A percentile compares a stretch with the other conserved stretches of the same genome.
Conservation (phyloP, 1,140 invertebrate species). For the Drosophila ogumai region DNA sequence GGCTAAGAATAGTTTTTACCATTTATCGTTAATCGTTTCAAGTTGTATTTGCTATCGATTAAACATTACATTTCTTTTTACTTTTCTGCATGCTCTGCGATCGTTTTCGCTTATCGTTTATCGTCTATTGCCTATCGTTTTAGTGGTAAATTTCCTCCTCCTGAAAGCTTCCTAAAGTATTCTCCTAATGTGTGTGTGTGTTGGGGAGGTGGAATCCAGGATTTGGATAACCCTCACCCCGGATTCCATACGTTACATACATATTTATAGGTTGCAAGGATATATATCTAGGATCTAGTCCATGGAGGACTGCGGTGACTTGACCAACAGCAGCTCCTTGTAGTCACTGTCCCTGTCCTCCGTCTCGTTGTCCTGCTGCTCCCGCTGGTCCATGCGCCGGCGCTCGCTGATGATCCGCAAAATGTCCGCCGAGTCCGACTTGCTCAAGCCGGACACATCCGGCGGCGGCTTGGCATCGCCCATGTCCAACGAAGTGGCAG, state of each 20-base stretch:
- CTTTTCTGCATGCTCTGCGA: constrained; percentile 10
- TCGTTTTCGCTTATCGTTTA: constrained; percentile 19
- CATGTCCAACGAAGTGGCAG: constrained; percentile 18
- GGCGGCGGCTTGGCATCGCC: constrained; percentile 1
- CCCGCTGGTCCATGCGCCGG: constrained; percentile 78
- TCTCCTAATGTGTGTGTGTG: constrained; percentile 14
- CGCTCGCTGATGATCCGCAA: constrained; percentile 84
- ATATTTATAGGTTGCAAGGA: constrained; percentile 4
- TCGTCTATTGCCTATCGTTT: constrained; percentile 43
- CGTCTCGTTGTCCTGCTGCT: constrained; percentile 46
- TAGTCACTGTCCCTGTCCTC: constrained; percentile 76
- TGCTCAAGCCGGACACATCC: constrained; percentile 34
- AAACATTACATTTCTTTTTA: constrained; percentile 26
- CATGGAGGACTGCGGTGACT: constrained; percentile 81
- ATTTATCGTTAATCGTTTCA: constrained; percentile 30
- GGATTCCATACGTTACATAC: constrained; percentile 4
- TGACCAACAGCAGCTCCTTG: constrained; percentile 80
- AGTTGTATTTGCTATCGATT: constrained; percentile 39
- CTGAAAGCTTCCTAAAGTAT: constrained; percentile 72
- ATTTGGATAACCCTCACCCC: neutral
- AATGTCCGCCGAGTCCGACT: constrained; percentile 82
- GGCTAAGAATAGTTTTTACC: constrained; percentile 45
- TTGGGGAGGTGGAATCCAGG: neutral
- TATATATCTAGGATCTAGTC: constrained; percentile 49
- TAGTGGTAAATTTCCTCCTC: constrained; percentile 43